phyloP scores from a whole-genome alignment of 1,140 invertebrate species.

The Coenobita brevimanus region DNA sequence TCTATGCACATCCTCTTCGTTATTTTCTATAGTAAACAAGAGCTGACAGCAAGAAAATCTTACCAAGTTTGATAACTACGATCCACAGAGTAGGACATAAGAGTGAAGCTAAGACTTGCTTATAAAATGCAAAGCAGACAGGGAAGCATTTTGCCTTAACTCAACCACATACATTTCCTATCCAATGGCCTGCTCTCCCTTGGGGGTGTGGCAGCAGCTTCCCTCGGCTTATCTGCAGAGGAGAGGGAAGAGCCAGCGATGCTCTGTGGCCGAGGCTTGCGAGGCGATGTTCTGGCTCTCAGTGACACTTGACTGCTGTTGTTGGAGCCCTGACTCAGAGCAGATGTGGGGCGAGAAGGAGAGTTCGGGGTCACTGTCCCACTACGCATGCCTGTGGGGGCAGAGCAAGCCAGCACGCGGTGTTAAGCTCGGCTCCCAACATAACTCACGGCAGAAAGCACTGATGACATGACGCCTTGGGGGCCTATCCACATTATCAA shows the following conservation, averaged over 20 bases:
- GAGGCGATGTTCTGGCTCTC: conserved; percentile 74
- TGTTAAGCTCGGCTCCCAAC: conserved; percentile 54
- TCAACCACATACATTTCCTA: conserved; percentile 66
- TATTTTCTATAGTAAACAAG: no score
- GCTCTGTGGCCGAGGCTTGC: conserved; percentile 85
- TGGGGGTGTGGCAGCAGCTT: conserved; percentile 42
- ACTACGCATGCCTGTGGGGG: conserved; percentile 77
- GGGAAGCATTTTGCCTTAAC: neutral
- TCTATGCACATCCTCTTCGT: no score
- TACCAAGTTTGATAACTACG: no score
- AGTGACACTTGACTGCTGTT: conserved; percentile 77
- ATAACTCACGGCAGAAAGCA: conserved; percentile 46
- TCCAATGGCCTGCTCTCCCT: conserved; percentile 68
- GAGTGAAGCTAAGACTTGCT: no score
- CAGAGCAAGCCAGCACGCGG: conserved; percentile 66
- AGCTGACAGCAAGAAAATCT: no score
- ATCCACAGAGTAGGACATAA: no score
- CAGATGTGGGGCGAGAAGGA: conserved; percentile 86
- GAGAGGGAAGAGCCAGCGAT: conserved; percentile 86
- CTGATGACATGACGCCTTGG: neutral
- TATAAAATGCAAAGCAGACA: neutral
- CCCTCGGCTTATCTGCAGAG: conserved; percentile 67
- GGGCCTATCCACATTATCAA: no score
- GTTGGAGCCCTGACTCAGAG: conserved; percentile 81
- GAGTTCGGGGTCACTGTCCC: conserved; percentile 81